These are phyloP conservation scores for Pammene fasciana DNA, from an alignment of 2,888 invertebrate genomes.

Conservation along the genomic window DNA sequence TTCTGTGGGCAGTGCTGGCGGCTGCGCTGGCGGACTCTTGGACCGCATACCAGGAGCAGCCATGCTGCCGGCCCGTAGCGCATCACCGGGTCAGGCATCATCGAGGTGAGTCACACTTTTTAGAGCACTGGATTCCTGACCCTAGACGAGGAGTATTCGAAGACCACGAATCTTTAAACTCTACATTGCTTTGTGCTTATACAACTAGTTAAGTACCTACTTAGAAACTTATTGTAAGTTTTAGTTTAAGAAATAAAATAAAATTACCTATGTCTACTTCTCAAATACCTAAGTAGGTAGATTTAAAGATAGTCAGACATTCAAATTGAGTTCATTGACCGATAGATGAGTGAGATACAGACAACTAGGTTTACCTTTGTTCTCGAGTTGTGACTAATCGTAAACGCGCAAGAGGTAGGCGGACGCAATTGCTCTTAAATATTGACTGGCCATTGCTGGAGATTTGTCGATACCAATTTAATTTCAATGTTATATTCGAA, in stretches of 20 bases:
- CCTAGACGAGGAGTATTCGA: background rate
- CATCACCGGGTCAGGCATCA: constrained; percentile 86
- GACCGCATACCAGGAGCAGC: constrained; percentile 86
- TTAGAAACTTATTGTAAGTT: background rate
- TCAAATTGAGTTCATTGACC: constrained; percentile 31
- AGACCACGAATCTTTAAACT: background rate
- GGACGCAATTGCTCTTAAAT: constrained; percentile 32
- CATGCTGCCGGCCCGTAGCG: constrained; percentile 84
- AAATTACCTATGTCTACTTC: background rate
- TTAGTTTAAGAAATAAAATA: background rate
- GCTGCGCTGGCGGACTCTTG: constrained; percentile 85
- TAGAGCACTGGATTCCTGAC: background rate
- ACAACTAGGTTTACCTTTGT: constrained; percentile 40
- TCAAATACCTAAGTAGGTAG: constrained; percentile 12
- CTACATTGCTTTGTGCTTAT: no score
- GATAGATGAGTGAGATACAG: constrained; percentile 24
- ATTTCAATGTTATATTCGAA: background rate
- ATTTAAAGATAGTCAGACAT: constrained; percentile 12
- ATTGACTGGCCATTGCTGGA: constrained; percentile 8
- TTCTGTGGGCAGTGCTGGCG: constrained; percentile 68
- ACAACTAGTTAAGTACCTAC: no score
- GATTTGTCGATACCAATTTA: constrained; percentile 7
- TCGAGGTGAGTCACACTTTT: constrained; percentile 77
- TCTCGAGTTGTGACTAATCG: constrained; percentile 40
- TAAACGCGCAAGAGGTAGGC: constrained; percentile 34